phyloP scores from a whole-genome alignment of 2,888 invertebrate species.

The Siphlonurus alternatus region DNA sequence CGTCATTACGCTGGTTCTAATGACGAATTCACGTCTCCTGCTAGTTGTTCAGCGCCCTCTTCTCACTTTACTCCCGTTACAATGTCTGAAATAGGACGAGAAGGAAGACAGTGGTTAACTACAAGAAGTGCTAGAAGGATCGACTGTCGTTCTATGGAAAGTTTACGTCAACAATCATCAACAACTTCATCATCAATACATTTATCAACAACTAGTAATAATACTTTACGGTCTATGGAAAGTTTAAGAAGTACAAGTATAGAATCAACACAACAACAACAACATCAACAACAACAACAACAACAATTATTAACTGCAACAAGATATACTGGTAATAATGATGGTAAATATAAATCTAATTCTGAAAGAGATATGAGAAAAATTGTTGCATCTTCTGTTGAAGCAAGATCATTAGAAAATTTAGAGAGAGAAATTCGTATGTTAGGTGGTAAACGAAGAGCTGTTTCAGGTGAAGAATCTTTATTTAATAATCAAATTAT shows the following conservation, averaged over 20 bases:
- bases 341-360: no score
- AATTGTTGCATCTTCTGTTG: conserved; percentile 23
- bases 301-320: not conserved
- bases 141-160: conserved; percentile 8
- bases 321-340: not conserved
- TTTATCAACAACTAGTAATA: conserved; percentile 8
- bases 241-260: conserved; percentile 43
- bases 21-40: no score
- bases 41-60: not conserved
- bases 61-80: conserved; percentile 22
- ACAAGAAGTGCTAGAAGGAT: conserved; percentile 14
- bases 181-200: not conserved
- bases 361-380: conserved; percentile 47
- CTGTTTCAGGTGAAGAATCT: conserved; percentile 44
- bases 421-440: conserved; percentile 31
- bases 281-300: not conserved
- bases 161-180: conserved; percentile 11
- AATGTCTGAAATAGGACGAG: conserved; percentile 14
- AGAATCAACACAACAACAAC: conserved; percentile 15
- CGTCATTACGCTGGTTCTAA: not conserved
- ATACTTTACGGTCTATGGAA: conserved; percentile 39
- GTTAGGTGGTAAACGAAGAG: conserved; percentile 33
- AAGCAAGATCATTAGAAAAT: conserved; percentile 28
- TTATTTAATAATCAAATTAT: no score
- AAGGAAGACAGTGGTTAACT: conserved; percentile 20